Percentiles rank a stretch among this genome's conserved stretches.
Evolutionary conservation across 2,888 invertebrate genomes (phyloP).

Genomic region (Nymphalis c-album): DNA sequence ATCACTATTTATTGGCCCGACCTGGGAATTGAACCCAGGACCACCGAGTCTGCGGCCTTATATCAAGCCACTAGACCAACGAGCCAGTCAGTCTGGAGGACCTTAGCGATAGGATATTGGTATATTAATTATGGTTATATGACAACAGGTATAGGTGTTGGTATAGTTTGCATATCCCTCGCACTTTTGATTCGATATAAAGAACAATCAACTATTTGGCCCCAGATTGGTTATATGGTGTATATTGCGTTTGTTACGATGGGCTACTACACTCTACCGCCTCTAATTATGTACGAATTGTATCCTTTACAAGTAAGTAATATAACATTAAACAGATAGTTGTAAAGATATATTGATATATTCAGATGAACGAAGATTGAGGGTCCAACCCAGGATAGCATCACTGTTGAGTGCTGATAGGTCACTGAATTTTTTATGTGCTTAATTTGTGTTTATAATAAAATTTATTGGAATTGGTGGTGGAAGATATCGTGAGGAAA

Average conservation of each 20-base stretch:
- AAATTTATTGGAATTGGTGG: no score
- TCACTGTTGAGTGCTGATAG: no score
- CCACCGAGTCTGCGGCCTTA: no score
- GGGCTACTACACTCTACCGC: conserved; percentile 59
- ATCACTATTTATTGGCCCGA: no score
- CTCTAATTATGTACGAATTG: conserved; percentile 59
- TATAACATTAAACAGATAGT: no score
- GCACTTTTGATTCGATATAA: conserved; percentile 42
- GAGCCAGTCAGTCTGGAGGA: no score
- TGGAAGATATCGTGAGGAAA: no score
- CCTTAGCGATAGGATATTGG: no score
- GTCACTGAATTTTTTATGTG: not conserved
- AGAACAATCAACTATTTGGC: conserved; percentile 40
- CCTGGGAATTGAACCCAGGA: no score
- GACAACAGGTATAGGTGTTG: conserved; percentile 53
- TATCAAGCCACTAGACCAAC: no score
- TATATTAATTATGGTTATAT: not conserved
- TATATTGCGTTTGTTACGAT: conserved; percentile 53
- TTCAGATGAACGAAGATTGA: not conserved
- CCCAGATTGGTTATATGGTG: conserved; percentile 47
- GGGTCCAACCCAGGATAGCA: no score
- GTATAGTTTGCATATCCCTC: conserved; percentile 43
- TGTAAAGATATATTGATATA: no score
- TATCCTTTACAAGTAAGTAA: conserved; percentile 62
- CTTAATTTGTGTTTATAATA: not conserved